Conservation (phyloP, 2,113 vertebrate species). For the Pardalotus punctatus region DNA sequence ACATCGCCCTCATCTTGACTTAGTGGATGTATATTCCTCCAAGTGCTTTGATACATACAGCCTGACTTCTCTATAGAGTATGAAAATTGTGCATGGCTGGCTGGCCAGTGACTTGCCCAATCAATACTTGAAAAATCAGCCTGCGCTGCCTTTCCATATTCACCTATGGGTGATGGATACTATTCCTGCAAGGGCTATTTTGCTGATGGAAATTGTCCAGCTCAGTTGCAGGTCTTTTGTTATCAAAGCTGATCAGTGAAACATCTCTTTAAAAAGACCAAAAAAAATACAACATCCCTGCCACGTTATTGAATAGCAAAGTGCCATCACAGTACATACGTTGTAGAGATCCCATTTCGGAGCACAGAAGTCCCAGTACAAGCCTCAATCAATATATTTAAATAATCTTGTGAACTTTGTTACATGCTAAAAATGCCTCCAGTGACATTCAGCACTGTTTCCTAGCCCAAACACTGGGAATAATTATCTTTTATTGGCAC, state of each 20-base stretch:
- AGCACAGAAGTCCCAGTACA: background rate
- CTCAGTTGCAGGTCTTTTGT: conserved; percentile 15
- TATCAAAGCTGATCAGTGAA: background rate
- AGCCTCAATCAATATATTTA: background rate
- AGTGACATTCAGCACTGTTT: background rate
- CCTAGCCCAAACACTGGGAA: background rate
- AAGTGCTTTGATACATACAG: background rate
- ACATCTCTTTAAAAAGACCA: background rate
- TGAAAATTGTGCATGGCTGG: background rate
- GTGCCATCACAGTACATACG: background rate
- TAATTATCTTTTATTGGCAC: conserved; percentile 16
- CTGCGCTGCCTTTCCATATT: background rate
- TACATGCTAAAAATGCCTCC: background rate
- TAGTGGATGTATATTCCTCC: background rate
- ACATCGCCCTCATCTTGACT: background rate
- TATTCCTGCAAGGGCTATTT: background rate
- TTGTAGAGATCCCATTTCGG: background rate
- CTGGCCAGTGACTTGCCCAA: background rate
- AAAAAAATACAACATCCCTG: too few relatives aligned
- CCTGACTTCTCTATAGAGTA: background rate
- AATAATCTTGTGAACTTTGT: background rate
- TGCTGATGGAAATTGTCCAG: background rate
- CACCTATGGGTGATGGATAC: background rate
- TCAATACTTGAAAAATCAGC: conserved; percentile 20
- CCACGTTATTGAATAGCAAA: background rate